Evolutionary conservation across 2,888 invertebrate genomes (phyloP).

Genomic region (Timema cristinae): DNA sequence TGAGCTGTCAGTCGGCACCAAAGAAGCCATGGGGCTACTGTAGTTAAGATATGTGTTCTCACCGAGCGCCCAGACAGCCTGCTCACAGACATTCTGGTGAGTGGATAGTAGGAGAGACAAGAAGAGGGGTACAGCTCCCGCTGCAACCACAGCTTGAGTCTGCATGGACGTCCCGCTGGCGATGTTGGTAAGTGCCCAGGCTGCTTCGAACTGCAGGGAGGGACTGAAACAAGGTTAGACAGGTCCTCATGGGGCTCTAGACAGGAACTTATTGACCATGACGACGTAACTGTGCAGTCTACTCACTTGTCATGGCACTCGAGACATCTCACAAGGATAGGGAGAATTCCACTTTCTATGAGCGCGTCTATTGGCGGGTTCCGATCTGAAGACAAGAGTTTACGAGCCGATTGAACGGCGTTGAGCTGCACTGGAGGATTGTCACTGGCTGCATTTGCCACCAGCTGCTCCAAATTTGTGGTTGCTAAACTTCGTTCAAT

Average conservation of each 20-base stretch:
- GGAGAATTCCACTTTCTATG: slow-evolving; percentile 90
- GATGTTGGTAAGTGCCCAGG: slow-evolving; percentile 97
- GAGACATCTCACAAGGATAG: slow-evolving; percentile 88
- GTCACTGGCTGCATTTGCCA: slow-evolving; percentile 79
- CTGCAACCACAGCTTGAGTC: slow-evolving; percentile 85
- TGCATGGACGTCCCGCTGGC: slow-evolving; percentile 92
- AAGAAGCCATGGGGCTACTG: too few species aligned
- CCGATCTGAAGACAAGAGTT: slow-evolving; percentile 92
- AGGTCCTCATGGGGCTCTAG: too few species aligned
- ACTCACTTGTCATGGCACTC: slow-evolving; percentile 68
- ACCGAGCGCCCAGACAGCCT: slow-evolving; percentile 98
- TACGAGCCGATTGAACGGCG: slow-evolving; percentile 93
- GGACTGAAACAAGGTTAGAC: slow-evolving; percentile 52
- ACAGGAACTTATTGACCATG: too few species aligned
- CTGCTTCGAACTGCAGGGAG: slow-evolving; percentile 92
- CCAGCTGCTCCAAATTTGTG: slow-evolving; percentile 76
- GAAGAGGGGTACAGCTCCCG: slow-evolving; percentile 95
- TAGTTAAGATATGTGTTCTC: slow-evolving; percentile 38
- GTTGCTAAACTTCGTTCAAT: slow-evolving; percentile 64
- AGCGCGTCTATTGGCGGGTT: slow-evolving; percentile 98
- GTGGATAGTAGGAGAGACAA: slow-evolving; percentile 85
- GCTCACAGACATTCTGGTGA: slow-evolving; percentile 97
- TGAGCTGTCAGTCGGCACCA: too few species aligned
- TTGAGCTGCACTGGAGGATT: slow-evolving; percentile 77
- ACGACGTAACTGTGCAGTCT: too few species aligned